These are phyloP conservation scores for Calosoma granatense DNA, from an alignment of 1,140 invertebrate genomes.

Conservation along the genomic window DNA sequence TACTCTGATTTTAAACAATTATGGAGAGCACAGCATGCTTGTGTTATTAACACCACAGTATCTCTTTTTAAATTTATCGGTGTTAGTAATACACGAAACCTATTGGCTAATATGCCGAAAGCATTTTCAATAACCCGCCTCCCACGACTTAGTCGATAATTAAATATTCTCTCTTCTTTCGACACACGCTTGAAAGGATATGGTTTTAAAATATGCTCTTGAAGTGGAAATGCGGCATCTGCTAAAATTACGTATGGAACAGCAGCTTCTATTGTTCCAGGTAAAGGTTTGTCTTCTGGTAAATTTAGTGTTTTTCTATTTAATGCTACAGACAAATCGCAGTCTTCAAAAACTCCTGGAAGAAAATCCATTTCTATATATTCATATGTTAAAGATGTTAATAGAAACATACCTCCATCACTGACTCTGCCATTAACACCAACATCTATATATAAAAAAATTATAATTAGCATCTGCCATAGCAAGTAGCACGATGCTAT, in stretches of 20 bases:
- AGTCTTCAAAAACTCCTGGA: neutral
- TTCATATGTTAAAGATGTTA: neutral
- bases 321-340: neutral
- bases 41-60: neutral
- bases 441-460: conserved; percentile 18
- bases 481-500: conserved; percentile 18
- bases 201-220: conserved; percentile 33
- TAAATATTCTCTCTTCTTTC: conserved; percentile 24
- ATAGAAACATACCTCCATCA: neutral
- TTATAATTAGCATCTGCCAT: conserved; percentile 19
- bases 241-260: conserved; percentile 23
- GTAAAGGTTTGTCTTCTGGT: conserved; percentile 12
- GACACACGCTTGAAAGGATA: conserved; percentile 24
- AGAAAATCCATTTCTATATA: neutral
- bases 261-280: conserved; percentile 14
- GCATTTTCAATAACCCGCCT: conserved; percentile 19
- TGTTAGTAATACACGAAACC: conserved; percentile 30
- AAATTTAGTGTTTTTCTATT: conserved; percentile 13
- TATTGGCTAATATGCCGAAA: conserved; percentile 14
- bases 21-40: neutral
- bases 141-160: conserved; percentile 26
- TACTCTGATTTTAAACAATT: neutral
- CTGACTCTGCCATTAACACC: conserved; percentile 1
- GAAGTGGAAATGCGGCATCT: conserved; percentile 22
- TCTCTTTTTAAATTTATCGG: neutral